Evolutionary conservation across 2,888 invertebrate genomes (phyloP).

Genomic region (Penaeus monodon): DNA sequence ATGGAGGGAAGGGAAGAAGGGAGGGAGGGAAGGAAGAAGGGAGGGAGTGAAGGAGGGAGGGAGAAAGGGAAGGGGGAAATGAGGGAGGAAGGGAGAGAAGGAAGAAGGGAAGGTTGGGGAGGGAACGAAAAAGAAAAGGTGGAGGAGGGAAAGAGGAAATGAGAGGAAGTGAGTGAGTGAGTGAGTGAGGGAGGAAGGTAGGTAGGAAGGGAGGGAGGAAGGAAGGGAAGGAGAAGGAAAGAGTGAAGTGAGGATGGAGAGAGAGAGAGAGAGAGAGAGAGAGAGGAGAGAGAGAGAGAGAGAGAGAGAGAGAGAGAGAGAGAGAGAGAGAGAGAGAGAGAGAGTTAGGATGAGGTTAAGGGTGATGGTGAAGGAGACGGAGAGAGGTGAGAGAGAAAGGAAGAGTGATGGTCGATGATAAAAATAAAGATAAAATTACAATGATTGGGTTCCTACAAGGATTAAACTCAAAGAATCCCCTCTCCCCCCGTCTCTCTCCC

Average conservation of each 20-base stretch:
- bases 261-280: not conserved
- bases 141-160: not conserved
- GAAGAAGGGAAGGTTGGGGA: too few relatives aligned
- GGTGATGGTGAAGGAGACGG: not conserved
- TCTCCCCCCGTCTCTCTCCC: too few relatives aligned
- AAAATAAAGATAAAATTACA: too few relatives aligned
- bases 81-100: too few relatives aligned
- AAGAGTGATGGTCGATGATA: not conserved
- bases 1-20: too few relatives aligned
- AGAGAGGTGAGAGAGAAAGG: not conserved
- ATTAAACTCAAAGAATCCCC: too few relatives aligned
- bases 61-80: rapidly evolving
- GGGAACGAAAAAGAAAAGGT: not conserved
- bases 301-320: not conserved
- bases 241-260: not conserved
- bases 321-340: not conserved
- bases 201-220: not conserved
- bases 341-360: not conserved
- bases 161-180: not conserved
- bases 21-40: too few relatives aligned
- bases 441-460: too few relatives aligned
- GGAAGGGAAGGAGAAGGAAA: not conserved
- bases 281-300: not conserved
- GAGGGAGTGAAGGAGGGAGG: too few relatives aligned
- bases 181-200: not conserved